Conservation (phyloP, 2,888 invertebrate genomes). For the Oscheius myriophilus region DNA sequence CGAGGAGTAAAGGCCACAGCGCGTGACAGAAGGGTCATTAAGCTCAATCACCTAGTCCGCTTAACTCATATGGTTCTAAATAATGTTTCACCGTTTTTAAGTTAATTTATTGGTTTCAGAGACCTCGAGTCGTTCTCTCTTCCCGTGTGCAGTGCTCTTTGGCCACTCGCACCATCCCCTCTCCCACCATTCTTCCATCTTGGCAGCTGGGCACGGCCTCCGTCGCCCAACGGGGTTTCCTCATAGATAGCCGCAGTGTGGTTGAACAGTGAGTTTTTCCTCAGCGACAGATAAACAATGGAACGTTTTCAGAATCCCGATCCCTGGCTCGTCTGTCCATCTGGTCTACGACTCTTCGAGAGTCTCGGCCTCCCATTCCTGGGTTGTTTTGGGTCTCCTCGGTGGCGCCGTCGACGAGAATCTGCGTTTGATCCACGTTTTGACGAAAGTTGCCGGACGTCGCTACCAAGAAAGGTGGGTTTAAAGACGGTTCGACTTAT, state of each 20-base stretch:
- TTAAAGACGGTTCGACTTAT: too few species aligned
- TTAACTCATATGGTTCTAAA: neutral
- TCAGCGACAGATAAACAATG: neutral
- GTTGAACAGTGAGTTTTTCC: constrained; percentile 9
- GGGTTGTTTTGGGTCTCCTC: constrained; percentile 88
- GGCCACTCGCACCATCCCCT: constrained; percentile 29
- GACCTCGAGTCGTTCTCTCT: constrained; percentile 1
- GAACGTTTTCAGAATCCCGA: constrained; percentile 29
- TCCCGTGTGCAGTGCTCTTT: constrained; percentile 42
- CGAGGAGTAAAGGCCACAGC: neutral
- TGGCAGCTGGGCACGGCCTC: constrained; percentile 33
- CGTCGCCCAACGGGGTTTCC: constrained; percentile 9
- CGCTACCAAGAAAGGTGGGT: constrained; percentile 27
- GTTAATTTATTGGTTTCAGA: neutral
- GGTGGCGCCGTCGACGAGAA: constrained; percentile 83
- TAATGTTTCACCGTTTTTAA: too few species aligned
- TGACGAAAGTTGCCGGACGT: constrained; percentile 78
- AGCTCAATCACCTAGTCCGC: neutral
- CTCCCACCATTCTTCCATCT: constrained; percentile 34
- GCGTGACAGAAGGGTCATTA: neutral
- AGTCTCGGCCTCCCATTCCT: constrained; percentile 90
- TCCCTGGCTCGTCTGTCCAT: constrained; percentile 39
- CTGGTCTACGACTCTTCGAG: constrained; percentile 95
- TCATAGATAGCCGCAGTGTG: constrained; percentile 21
- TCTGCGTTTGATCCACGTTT: constrained; percentile 87